These are phyloP conservation scores for Ascidia mentula DNA, from an alignment of 23 tunicate species.

Conservation along the genomic window DNA sequence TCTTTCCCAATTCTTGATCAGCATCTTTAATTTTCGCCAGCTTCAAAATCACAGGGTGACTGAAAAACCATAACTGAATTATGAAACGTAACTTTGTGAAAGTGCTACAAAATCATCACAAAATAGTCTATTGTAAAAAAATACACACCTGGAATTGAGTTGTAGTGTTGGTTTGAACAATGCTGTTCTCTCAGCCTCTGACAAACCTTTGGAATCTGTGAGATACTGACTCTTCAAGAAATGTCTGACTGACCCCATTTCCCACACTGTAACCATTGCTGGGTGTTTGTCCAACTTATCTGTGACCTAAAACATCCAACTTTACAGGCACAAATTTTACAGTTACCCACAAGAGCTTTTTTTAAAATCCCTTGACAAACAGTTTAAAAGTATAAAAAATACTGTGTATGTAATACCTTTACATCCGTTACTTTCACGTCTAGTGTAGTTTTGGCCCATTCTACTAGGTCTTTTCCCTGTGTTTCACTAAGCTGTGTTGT, in stretches of 20 bases:
- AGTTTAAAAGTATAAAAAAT: neutral
- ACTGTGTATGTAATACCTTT: slow-evolving; percentile 31
- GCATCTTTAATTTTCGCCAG: slow-evolving; percentile 36
- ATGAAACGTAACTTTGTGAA: neutral
- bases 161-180: slow-evolving; percentile 91
- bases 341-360: neutral
- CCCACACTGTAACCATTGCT: slow-evolving; percentile 98
- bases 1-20: slow-evolving; percentile 53
- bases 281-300: slow-evolving; percentile 97
- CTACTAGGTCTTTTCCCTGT: slow-evolving; percentile 44
- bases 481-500: slow-evolving; percentile 33
- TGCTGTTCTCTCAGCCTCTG: slow-evolving; percentile 54
- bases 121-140: neutral
- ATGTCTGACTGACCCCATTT: slow-evolving; percentile 93
- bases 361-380: neutral
- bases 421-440: slow-evolving; percentile 72
- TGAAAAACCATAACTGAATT: slow-evolving; percentile 10
- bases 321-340: neutral
- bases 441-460: slow-evolving; percentile 82
- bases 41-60: slow-evolving; percentile 83
- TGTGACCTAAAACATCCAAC: slow-evolving; percentile 35
- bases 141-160: slow-evolving; percentile 50
- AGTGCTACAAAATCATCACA: neutral
- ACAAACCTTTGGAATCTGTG: slow-evolving; percentile 79
- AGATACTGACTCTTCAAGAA: slow-evolving; percentile 85